Conservation (phyloP, 2,113 vertebrate genomes). For the Cyphomyrus discorhynchus region DNA sequence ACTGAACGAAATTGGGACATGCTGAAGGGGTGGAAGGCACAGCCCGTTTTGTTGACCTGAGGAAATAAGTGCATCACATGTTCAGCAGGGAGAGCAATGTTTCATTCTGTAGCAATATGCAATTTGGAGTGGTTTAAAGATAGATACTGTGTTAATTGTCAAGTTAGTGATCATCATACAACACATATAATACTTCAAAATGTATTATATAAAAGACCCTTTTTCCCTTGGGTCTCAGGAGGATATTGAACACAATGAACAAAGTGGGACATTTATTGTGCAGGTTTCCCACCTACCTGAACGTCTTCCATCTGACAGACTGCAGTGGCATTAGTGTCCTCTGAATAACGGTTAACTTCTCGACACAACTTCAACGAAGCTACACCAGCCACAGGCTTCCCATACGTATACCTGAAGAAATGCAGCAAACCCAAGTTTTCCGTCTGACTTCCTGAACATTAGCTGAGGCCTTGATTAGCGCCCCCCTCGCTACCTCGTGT, state of each 20-base stretch:
- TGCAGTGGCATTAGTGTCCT: not conserved
- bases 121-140: not conserved
- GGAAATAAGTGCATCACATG: not conserved
- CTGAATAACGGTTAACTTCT: not conserved
- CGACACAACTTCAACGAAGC: not conserved
- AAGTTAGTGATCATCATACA: not conserved
- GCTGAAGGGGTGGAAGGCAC: not conserved
- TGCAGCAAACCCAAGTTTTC: no score
- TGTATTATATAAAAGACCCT: not conserved
- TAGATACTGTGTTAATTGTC: not conserved
- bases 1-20: not conserved
- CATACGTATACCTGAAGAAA: not conserved
- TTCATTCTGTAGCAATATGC: not conserved
- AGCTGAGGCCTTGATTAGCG: not conserved
- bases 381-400: not conserved
- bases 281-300: not conserved
- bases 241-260: not conserved
- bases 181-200: not conserved
- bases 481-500: no score
- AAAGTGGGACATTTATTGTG: not conserved
- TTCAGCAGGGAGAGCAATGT: not conserved
- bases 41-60: not conserved
- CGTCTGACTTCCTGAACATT: not conserved
- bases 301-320: not conserved
- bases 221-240: no score